Evolutionary conservation across 2,888 invertebrate genomes (phyloP).

Genomic region (Junonia oenone): DNA sequence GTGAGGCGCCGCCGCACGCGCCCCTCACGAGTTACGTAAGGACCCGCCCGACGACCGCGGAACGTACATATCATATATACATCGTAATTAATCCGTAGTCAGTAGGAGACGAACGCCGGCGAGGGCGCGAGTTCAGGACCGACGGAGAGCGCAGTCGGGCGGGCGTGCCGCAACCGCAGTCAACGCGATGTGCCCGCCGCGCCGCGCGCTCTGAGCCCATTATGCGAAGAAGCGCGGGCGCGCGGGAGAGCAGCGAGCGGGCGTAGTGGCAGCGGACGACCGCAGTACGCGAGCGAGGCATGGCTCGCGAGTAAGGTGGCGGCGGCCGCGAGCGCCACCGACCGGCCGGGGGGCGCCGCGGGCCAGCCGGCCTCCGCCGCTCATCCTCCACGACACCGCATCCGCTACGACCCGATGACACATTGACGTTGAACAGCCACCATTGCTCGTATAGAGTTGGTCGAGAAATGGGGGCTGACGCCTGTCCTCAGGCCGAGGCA

Average conservation of each 20-base stretch:
- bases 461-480: constrained; percentile 98
- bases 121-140: constrained; percentile 10
- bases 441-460: constrained; percentile 98
- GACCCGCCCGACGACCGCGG: constrained; percentile 36
- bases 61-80: constrained; percentile 42
- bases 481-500: constrained; percentile 98
- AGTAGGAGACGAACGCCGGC: constrained; percentile 35
- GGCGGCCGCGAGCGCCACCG: constrained; percentile 52
- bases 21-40: constrained; percentile 61
- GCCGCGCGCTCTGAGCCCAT: constrained; percentile 41
- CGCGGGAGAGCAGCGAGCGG: constrained; percentile 37
- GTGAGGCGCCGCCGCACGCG: constrained; percentile 62
- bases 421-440: constrained; percentile 84
- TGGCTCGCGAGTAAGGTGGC: constrained; percentile 56
- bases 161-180: constrained; percentile 50
- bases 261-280: constrained; percentile 45
- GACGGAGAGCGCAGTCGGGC: constrained; percentile 40
- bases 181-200: constrained; percentile 48
- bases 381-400: constrained; percentile 52
- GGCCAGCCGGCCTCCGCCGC: constrained; percentile 62
- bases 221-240: constrained; percentile 44
- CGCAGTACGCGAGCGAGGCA: constrained; percentile 45
- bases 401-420: constrained; percentile 70
- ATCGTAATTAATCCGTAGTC: constrained; percentile 33
- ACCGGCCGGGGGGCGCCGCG: constrained; percentile 70